These are phyloP conservation scores for Athene noctua DNA, from an alignment of 2,113 vertebrate species.

Conservation along the genomic window DNA sequence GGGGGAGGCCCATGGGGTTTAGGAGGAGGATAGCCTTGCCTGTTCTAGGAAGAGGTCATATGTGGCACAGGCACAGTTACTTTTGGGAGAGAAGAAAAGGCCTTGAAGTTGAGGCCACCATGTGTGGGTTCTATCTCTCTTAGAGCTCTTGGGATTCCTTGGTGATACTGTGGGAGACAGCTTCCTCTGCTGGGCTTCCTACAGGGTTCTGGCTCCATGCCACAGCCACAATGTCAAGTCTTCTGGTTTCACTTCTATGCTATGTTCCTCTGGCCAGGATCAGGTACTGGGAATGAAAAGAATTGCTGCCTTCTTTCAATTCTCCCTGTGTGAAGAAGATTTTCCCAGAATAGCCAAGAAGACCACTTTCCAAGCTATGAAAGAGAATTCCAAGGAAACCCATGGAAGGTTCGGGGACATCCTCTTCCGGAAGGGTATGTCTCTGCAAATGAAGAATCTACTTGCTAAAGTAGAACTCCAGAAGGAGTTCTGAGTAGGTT, in stretches of 20 bases:
- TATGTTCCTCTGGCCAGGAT: constrained; percentile 65
- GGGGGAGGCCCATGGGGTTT: background rate
- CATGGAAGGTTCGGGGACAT: constrained; percentile 68
- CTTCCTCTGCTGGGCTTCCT: background rate
- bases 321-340: constrained; percentile 72
- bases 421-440: constrained; percentile 75
- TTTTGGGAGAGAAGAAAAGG: background rate
- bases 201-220: background rate
- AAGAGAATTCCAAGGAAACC: constrained; percentile 58
- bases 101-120: background rate
- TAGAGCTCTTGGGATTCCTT: background rate
- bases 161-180: background rate
- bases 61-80: background rate
- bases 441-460: background rate
- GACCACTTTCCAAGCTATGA: constrained; percentile 80
- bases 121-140: background rate
- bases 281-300: constrained; percentile 64
- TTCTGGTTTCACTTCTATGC: background rate
- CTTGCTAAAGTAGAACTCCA: background rate
- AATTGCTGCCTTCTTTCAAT: constrained; percentile 76
- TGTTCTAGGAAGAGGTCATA: background rate
- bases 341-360: constrained; percentile 60
- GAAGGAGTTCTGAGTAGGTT: background rate
- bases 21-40: background rate
- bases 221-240: background rate